Base-by-base conservation (phyloP, 2,113 vertebrate genomes). In the Pedionomus torquatus region DNA sequence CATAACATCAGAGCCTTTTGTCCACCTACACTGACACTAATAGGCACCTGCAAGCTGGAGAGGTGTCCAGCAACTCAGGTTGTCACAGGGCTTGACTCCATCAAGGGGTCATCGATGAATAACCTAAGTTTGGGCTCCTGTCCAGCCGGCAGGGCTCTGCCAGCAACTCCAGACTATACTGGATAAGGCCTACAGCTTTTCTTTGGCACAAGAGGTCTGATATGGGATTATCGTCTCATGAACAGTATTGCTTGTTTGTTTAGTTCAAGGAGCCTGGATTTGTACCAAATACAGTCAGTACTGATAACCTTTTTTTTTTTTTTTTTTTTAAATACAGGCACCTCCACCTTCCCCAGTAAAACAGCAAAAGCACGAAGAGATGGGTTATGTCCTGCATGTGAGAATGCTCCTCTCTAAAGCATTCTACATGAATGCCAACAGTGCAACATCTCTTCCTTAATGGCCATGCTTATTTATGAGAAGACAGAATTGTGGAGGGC, bases 1-100 rank as follows among this genome's bases (percentile, higher is more conserved):
- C 66, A 51, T 95, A 75, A 89, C 82, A 92, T 89, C 91, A 97
- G 72, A 96, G 74, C 49, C 70, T 81, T 84, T 83, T 87, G 80
- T 83, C 71, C 80, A 95, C 71, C 95, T 86, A 94, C 68, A 24
- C 49, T 43, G 83, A 69, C 78, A 87, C 60, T 89, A 92, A 92
- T 63, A 92, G 95, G 77, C 84, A 94, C 35, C 85, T 91, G 68
- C 0, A 0, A 95, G 77, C 61, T 83, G 54, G 23, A 93, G 37
- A 97, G 55, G 70, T 91, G 68, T 93, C 70, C 86, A 78, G 48
- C 65, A 92, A 61, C 65, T 91, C 6, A 0, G 89, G 64, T 1
- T 90, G 84, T 83, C 35, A 2, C 43, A 75, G 37, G 49, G 61
- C 80, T 81, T 68, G 72, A 89, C 72, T 95, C 88, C 65, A 82